Conservation (phyloP, 37 sponge, comb jelly and placozoan species). For the Petrosia ficiformis region DNA sequence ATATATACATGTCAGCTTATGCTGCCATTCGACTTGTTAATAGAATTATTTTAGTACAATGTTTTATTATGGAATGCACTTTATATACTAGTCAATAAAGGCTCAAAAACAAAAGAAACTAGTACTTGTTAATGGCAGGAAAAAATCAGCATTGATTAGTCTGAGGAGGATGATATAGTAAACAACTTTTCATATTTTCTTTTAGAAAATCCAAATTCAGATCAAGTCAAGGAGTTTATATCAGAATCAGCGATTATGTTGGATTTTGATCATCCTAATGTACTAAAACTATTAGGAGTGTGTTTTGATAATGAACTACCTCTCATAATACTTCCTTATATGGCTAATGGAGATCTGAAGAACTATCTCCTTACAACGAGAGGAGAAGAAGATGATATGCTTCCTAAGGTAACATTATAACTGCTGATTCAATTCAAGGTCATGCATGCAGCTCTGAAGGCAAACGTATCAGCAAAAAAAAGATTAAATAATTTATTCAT, state of each 20-base stretch:
- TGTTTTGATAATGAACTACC: conserved; percentile 42
- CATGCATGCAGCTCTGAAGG: neutral
- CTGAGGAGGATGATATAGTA: too few species aligned
- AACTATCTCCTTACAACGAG: conserved; percentile 28
- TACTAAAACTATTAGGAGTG: conserved; percentile 35
- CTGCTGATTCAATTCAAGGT: neutral
- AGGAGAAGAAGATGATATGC: neutral
- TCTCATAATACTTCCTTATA: conserved; percentile 33
- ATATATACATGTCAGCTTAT: neutral
- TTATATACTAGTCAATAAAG: too few species aligned
- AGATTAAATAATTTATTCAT: neutral
- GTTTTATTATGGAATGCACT: too few species aligned
- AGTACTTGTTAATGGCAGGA: too few species aligned
- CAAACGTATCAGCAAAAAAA: neutral
- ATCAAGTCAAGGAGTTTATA: conserved; percentile 40
- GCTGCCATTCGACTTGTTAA: too few species aligned
- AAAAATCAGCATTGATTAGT: too few species aligned
- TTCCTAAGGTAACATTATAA: neutral
- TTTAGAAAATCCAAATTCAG: neutral
- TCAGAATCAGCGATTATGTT: conserved; percentile 31
- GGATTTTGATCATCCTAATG: conserved; percentile 45
- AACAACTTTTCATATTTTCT: too few species aligned
- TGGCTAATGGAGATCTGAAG: conserved; percentile 45
- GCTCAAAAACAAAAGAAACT: too few species aligned
- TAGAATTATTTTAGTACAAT: too few species aligned